Base-by-base conservation (phyloP, 2,888 invertebrate species). In the Oscheius sp. region DNA sequence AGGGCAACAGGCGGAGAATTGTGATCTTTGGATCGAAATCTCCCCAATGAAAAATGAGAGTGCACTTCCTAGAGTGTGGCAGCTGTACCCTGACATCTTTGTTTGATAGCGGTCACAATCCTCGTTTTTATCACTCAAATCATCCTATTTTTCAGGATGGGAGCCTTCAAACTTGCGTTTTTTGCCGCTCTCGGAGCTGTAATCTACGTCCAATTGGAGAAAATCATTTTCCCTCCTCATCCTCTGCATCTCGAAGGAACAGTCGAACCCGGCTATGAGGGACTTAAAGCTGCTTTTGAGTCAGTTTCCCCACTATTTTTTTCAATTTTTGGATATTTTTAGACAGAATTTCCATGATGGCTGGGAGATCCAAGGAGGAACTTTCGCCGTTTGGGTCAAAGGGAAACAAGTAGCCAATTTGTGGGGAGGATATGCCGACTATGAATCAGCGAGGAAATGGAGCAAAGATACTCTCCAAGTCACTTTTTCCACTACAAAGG, bases 401-500 rank as follows among this genome's bases (percentile, higher is more conserved):
- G 88, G 87, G 15, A 55, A 48, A 27, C 74, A 73, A 42, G 78
- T 78, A 65, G 87, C 88, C 4, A 87, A 88, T 72, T 57, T 88
- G n/a, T 88, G 88, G 88, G 88, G 88, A 63, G 88, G 89, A 5
- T 87, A 86, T 72, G 87, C 87, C 1, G 84, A 84, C 50, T 45
- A 63, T 27, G 75, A 75, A 63, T 66, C 74, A 23, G 70, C 71
- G 33, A 58, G 82, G 25, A 63, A 69, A 27, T 84, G 84, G 84
- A 73, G 67, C n/a, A 55, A 73, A 31, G 79, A 81, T 58, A 80
- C 81, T 2, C 73, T 80, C 20, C 76, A 78, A 12, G 75, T 81
- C 50, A 74, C 75, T 17, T 80, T 81, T 69, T 81, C 81, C 4
- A 80, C 81, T 0, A 80, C 81, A 25, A 81, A 81, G 67, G 83